phyloP scores from a whole-genome alignment of 2,797 vertebrate genomes.

The Lithobates pipiens region DNA sequence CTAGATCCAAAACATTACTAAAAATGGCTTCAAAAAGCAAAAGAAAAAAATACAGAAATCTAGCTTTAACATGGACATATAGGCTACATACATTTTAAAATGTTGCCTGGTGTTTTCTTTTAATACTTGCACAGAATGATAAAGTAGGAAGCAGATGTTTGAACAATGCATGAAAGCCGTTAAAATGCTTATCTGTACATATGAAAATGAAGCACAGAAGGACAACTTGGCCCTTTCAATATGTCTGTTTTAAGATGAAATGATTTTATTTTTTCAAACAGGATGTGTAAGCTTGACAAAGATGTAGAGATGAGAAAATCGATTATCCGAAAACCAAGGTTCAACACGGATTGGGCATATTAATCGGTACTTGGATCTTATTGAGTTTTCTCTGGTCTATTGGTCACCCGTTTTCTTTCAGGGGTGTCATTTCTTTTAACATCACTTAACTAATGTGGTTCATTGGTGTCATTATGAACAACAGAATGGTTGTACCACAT shows the following conservation, averaged over 20 bases:
- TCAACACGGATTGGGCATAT: neutral
- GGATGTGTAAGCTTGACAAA: neutral
- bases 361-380: neutral
- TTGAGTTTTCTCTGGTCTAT: too few relatives aligned
- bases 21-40: neutral
- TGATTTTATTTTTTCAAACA: neutral
- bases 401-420: too few relatives aligned
- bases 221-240: neutral
- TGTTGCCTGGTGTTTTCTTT: neutral
- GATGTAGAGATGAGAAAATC: neutral
- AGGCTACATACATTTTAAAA: neutral
- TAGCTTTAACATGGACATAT: neutral
- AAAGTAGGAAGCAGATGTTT: slow-evolving; percentile 11
- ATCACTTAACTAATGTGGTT: too few relatives aligned
- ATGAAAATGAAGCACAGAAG: neutral
- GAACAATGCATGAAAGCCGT: slow-evolving; percentile 1
- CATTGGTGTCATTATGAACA: too few relatives aligned
- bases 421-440: too few relatives aligned
- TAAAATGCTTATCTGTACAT: slow-evolving; percentile 1
- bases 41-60: neutral
- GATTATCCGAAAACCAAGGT: neutral
- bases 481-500: too few relatives aligned
- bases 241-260: neutral
- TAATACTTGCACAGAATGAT: neutral
- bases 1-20: neutral